Evolutionary conservation across 2,797 vertebrate species (phyloP), one percentile per base, ranked within the genome.

Genomic region (Sorex maritimensis): DNA sequence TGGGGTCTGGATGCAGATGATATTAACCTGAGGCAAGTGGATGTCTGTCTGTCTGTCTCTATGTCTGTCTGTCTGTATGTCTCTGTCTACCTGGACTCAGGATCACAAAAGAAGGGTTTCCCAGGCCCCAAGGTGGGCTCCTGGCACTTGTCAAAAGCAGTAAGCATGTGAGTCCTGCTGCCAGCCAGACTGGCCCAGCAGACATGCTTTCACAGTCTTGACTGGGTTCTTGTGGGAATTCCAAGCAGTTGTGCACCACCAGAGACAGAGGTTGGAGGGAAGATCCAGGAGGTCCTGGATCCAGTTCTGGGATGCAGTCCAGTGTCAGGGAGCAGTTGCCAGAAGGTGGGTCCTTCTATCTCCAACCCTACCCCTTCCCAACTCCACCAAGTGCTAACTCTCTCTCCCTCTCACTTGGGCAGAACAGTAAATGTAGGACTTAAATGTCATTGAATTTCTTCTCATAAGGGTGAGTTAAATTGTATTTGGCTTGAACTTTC

Each of bases 361-460:
- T 44, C 41, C 41, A 44, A 44, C 41, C 7, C 41, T 7, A 44
- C 41, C 7, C 41, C 41, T 34, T 2, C 2, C 5, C 49, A 26
- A 26, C n/a, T 88, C 65, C 28, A 13, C 38, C 34, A 61, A 26
- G 44, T n/a, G 65, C 38, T 65, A n/a, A 26, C 73, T 44, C 41
- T 63, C 73, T 44, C 41, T 63, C 41, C 80, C 9, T 72, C 81
- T 65, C 28, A n/a, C 28, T 74, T 74, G 83, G 13, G 24, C 85
- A 80, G 44, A 17, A 38, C 82, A 72, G 68, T 55, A 75, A 8
- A 75, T 41, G n/a, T 26, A 77, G 28, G 15, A 30, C 55, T 93
- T 88, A 82, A 34, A 68, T 52, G n/a, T 83, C 61, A 71, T 67
- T 85, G 69, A 13, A 55, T 55, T 91, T 81, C 80, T 55, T 74